Conservation (phyloP, 2,888 invertebrate genomes). For the Agriopis aurantiaria region DNA sequence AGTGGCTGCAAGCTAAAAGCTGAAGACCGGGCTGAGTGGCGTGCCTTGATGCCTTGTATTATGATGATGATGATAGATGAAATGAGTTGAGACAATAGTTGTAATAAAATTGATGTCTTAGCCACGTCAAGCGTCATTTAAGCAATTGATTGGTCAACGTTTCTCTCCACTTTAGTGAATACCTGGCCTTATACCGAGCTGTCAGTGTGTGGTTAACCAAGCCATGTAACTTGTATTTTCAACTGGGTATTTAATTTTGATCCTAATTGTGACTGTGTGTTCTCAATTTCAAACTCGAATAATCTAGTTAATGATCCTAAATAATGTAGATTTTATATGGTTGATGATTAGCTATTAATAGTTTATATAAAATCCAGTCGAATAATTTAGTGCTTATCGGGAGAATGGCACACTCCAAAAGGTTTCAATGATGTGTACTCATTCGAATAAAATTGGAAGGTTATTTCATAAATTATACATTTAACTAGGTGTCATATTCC, state of each 20-base stretch:
- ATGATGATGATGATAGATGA: too few species aligned
- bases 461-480: background rate
- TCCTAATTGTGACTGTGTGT: slow-evolving; percentile 15
- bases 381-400: slow-evolving; percentile 7
- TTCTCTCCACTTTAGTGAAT: too few species aligned
- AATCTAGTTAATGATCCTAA: slow-evolving; percentile 46
- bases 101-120: too few species aligned
- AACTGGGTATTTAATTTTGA: slow-evolving; percentile 4
- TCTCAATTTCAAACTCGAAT: slow-evolving; percentile 42
- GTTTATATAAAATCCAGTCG: slow-evolving; percentile 37
- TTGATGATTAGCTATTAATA: slow-evolving; percentile 52
- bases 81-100: too few species aligned
- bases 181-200: too few species aligned
- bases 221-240: slow-evolving; percentile 24
- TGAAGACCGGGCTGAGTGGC: too few species aligned
- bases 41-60: too few species aligned
- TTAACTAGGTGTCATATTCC: slow-evolving; percentile 6
- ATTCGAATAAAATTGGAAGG: background rate
- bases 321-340: slow-evolving; percentile 64
- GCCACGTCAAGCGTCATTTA: too few species aligned
- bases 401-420: slow-evolving; percentile 6
- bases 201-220: too few species aligned
- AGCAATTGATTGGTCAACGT: too few species aligned
- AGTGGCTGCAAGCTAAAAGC: too few species aligned
- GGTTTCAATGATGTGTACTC: background rate